Evolutionary conservation across 1,140 invertebrate species (phyloP), one percentile per base, ranked within the genome.

Genomic region (Cotesia glomerata): DNA sequence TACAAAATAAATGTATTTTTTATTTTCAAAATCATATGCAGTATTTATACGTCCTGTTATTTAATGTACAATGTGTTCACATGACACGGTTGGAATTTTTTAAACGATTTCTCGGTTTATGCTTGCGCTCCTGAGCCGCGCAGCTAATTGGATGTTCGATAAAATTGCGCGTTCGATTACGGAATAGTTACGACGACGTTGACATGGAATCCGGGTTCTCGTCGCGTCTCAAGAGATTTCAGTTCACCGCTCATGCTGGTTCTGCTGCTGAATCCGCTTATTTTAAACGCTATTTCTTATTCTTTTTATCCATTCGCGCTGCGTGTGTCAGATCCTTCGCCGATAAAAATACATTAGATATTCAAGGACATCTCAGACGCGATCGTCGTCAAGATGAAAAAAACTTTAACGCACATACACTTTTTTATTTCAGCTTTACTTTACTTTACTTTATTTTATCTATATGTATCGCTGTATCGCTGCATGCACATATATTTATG

Each of bases 351-450:
- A 13, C 49, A 72, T 78, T 75, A 74, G 66, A 66, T 58, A 74
- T 79, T 80, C 79, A 79, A 79, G 78, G 75, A 77, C 72, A 68
- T 45, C 39, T 45, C 39, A 45, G 39, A 45, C 39, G 39, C 39
- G 34, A 63, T 45, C 18, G 18, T 18, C 26, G n/a, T 11, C 26
- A 64, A 11, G 39, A 49, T 51, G 36, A 0, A 65, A 36, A 56
- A 56, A 65, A 26, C 56, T 64, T 68, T 58, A 26, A 63, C 61
- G 34, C 58, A 59, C 51, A 67, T 45, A 54, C 69, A 51, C 36
- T 51, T 18, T 11, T 26, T 51, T n/a, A 26, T 52, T 26, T 26
- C 3, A 69, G 13, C 34, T 14, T 58, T 18, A 16, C 14, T 36
- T 16, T 72, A 67, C 51, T 36, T 16, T 58, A 59, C 35, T 59